Evolutionary conservation across 2,888 invertebrate species (phyloP), one percentile per base, ranked within the genome.

Genomic region (Xestoiulus laeticollis): DNA sequence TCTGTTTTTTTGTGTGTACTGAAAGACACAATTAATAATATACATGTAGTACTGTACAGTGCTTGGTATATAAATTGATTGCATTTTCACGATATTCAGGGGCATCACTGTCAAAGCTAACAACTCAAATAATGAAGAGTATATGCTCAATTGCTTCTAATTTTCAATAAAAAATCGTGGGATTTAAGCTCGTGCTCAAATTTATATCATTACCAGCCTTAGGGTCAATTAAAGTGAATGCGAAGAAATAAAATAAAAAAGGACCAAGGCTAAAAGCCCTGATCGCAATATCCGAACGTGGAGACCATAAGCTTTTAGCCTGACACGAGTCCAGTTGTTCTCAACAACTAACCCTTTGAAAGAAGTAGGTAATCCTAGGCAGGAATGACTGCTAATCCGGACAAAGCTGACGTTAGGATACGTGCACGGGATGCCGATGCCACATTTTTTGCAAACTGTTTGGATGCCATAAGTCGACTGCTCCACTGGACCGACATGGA

Each of bases 331-430:
- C 19, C 33, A 33, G 84, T 84, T 84, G 84, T 84, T 43, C 84
- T 84, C 84, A 84, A 84, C 84, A 33, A 84, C 84, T 84, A 84
- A 84, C 84, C 84, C 84, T 84, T 84, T 84, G 19, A 33, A 84
- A 84, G 84, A 43, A 84, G 84, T 84, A 84, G 84, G 84, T 84
- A 84, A 84, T 84, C 84, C 84, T 32, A 43, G 33, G 43, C 84
- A 84, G 84, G 84, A 84, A 84, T 84, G 84, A 84, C 84, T 84
- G 84, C 26, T 84, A 84, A 84, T 84, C 84, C 43, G 84, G 33
- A 84, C 84, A 84, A 84, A 84, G 84, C 84, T 84, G 84, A 84
- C 43, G 43, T 84, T 84, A 43, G 84, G 33, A 33, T 33, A 84
- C 84, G 84, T 84, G 84, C 43, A n/a, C 22, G 4, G 84, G 84